A percentile compares a stretch with the other conserved stretches of the same genome.
Evolutionary conservation across 37 sponge, comb jelly and placozoan species (phyloP).

Genomic region (Ianthella basta): DNA sequence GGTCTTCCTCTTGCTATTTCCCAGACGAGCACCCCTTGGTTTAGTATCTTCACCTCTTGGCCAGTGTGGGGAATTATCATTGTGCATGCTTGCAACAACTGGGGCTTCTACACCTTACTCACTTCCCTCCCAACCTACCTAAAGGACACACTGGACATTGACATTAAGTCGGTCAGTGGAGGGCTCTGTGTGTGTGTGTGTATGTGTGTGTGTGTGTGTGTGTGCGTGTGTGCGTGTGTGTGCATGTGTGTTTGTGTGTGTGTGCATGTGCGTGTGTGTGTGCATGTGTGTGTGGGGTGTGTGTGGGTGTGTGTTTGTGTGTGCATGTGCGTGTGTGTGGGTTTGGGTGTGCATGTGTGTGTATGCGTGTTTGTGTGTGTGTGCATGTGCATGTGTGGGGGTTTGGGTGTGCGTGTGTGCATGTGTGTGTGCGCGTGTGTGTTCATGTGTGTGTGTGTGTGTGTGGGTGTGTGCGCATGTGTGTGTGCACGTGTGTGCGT

Average conservation of each 20-base stretch:
- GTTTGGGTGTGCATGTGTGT: no score
- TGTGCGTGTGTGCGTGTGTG: slow-evolving; percentile 28
- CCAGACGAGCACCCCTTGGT: slow-evolving; percentile 63
- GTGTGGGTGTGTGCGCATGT: slow-evolving; percentile 36
- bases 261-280: background rate
- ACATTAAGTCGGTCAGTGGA: slow-evolving; percentile 37
- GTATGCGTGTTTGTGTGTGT: no score
- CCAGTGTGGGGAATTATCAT: slow-evolving; percentile 84
- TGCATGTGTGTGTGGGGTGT: no score
- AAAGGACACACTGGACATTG: slow-evolving; percentile 55
- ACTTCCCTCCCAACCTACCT: slow-evolving; percentile 89
- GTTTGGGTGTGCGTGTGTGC: no score
- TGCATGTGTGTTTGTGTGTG: slow-evolving; percentile 25
- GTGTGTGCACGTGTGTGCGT: slow-evolving; percentile 27
- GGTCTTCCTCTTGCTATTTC: no score
- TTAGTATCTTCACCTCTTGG: slow-evolving; percentile 68
- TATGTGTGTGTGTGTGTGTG: slow-evolving; percentile 45
- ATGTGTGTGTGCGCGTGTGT: slow-evolving; percentile 14
- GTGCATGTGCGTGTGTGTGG: no score
- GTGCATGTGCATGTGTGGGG: no score
- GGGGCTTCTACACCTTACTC: slow-evolving; percentile 89
- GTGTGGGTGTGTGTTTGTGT: no score
- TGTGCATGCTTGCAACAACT: slow-evolving; percentile 84
- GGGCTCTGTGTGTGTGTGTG: background rate
- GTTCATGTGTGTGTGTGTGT: slow-evolving; percentile 12